Evolutionary conservation across 2,888 invertebrate species (phyloP), one percentile per base, ranked within the genome.

Genomic region (Ophioninae sp.): DNA sequence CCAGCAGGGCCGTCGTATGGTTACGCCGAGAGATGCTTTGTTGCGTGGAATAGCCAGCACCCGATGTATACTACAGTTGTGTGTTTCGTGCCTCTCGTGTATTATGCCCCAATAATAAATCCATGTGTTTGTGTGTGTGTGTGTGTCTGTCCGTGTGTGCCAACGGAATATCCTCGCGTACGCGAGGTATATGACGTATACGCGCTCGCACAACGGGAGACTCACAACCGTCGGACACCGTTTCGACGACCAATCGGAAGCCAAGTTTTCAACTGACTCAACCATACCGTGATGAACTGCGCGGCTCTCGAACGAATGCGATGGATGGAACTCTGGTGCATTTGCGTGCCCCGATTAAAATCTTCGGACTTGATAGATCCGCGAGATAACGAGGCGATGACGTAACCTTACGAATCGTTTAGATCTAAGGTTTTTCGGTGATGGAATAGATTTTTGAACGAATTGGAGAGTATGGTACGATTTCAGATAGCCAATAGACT

Each of bases 1-100:
- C 8, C 72, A 75, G 84, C 67, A 68, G 68, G 82, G 72, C 68
- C 82, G 57, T 67, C 62, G 57, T 79, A 73, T 59, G 72, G 61
- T 77, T 59, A 61, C 70, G 59, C 79, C 44, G 70, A 73, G 67
- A 23, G 44, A 74, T 59, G 82, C 84, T 84, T 84, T 84, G 82
- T 84, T 82, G 73, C 65, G 44, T 56, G 64, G 68, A 13, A 69
- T 17, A 13, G 50, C 59, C 62, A 30, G 30, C 41, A 37, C 39
- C 30, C 50, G 68, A 68, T 50, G 68, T 50, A 72, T 17, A 39
- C 20, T 41, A 41, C 20, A 57, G 62, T 64, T 37, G n/a, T 44
- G n/a, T 44, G 5, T 50, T n/a, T 30, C n/a, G n/a, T 56, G 30
- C n/a, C 57, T 57, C 70, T 70, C 30, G 10, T 30, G n/a, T 20